These are phyloP conservation scores for Antennarius striatus DNA, from an alignment of 2,113 vertebrate genomes.

Conservation along the genomic window DNA sequence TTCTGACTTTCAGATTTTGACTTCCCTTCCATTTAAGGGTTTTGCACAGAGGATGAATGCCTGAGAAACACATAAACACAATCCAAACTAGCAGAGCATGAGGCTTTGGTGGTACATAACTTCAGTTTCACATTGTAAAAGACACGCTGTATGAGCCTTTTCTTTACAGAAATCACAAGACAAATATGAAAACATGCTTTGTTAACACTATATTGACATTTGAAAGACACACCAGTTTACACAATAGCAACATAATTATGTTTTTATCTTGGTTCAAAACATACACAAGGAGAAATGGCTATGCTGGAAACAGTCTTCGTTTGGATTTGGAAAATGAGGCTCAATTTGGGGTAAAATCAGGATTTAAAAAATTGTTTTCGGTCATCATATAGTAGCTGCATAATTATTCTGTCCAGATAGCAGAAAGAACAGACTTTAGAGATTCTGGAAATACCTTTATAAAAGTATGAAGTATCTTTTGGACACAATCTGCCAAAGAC, in stretches of 20 bases:
- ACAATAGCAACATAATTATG: neutral
- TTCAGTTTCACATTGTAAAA: no score
- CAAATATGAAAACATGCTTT: no score
- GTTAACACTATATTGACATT: neutral
- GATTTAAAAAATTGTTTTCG: neutral
- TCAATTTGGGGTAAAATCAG: neutral
- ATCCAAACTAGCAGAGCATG: no score
- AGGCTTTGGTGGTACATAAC: no score
- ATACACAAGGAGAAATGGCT: neutral
- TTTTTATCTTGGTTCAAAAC: neutral
- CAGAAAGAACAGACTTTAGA: neutral
- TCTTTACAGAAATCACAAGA: no score
- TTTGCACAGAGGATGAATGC: no score
- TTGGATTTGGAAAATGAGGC: neutral
- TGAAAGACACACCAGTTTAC: neutral
- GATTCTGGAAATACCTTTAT: slow-evolving; percentile 4
- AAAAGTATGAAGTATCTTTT: neutral
- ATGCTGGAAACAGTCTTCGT: neutral
- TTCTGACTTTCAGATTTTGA: no score
- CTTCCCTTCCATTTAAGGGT: no score
- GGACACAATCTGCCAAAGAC: neutral
- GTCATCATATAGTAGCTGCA: neutral
- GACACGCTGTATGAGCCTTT: no score
- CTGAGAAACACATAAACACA: no score
- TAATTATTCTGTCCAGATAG: neutral